Evolutionary conservation across 2,113 vertebrate genomes (phyloP), one percentile per base, ranked within the genome.

Genomic region (Lagopus muta): DNA sequence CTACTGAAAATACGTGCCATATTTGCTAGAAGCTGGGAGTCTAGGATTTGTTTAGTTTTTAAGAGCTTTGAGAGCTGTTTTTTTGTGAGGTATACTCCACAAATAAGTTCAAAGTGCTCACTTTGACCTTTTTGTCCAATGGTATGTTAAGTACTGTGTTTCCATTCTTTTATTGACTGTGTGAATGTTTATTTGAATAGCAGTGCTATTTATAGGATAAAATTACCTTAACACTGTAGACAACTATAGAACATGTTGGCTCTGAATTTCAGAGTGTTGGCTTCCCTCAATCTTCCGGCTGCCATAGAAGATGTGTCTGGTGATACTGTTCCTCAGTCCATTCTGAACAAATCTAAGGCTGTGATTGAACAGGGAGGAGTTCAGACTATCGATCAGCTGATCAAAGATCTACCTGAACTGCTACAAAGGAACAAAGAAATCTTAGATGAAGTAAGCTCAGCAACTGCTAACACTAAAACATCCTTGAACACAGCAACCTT

Each of bases 291-390:
- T 95, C 98, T 99, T 87, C 99, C 99, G 62, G 99, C 99, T 82
- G 99, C 99, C 52, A 98, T 99, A 7, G 99, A 99, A 97, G 99
- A 99, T 60, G 97, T 99, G 38, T 99, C 99, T 77, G 99, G 99
- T 69, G 99, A 99, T 93, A 98, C 98, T 1, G 97, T 99, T 91
- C 99, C 99, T 94, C 99, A 99, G 95, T 99, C 99, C 86, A 99
- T 99, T 95, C 93, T 98, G 93, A 98, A 99, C 71, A 99, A 99
- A 91, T 98, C 99, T 6, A 98, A 98, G 24, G 97, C 98, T 82
- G 95, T 99, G 22, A 98, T 99, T 90, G 98, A 99, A 86, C 98
- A 98, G 80, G 99, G 99, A 65, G 99, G 99, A 20, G 98, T 99
- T 94, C 98, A 99, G 97, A 99, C 98, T 92, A 96, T 99, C 60